These are phyloP conservation scores for Apteryx owenii DNA, from an alignment of 2,113 vertebrate species.

Conservation along the genomic window DNA sequence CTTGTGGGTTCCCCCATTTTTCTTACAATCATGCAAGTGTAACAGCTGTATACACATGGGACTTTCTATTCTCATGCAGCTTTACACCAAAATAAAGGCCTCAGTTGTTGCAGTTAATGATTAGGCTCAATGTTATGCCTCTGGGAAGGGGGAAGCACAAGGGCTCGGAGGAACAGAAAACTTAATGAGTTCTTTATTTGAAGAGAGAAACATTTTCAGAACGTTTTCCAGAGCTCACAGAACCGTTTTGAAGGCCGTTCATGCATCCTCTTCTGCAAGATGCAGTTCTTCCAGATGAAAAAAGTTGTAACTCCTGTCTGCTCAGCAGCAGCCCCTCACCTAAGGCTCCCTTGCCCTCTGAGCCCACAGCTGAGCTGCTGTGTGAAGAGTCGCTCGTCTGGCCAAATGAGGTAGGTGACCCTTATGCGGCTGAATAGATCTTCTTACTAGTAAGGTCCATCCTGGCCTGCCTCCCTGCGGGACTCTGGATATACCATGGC, in stretches of 20 bases:
- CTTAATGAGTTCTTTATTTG: slow-evolving; percentile 37
- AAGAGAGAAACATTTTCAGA: not conserved
- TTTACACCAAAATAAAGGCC: slow-evolving; percentile 62
- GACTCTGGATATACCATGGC: not conserved
- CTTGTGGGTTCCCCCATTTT: slow-evolving; percentile 19
- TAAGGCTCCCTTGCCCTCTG: not conserved
- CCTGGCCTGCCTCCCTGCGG: not conserved
- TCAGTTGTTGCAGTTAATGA: slow-evolving; percentile 44
- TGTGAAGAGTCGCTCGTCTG: not conserved
- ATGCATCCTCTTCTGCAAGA: not conserved
- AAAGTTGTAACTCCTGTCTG: not conserved
- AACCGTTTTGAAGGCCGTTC: not conserved
- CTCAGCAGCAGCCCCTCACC: not conserved
- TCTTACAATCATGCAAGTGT: slow-evolving; percentile 20
- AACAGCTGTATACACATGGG: slow-evolving; percentile 18
- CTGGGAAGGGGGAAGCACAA: not conserved
- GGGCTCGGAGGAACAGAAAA: slow-evolving; percentile 24
- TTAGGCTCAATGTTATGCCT: slow-evolving; percentile 49
- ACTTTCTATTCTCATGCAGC: slow-evolving; percentile 17
- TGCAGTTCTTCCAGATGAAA: not conserved
- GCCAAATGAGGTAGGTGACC: not conserved
- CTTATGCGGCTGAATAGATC: not conserved
- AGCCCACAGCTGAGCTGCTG: not conserved
- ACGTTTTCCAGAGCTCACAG: not conserved
- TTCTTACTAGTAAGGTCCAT: not conserved